phyloP scores from a whole-genome alignment of 2,113 vertebrate genomes.

The Raphicerus campestris region DNA sequence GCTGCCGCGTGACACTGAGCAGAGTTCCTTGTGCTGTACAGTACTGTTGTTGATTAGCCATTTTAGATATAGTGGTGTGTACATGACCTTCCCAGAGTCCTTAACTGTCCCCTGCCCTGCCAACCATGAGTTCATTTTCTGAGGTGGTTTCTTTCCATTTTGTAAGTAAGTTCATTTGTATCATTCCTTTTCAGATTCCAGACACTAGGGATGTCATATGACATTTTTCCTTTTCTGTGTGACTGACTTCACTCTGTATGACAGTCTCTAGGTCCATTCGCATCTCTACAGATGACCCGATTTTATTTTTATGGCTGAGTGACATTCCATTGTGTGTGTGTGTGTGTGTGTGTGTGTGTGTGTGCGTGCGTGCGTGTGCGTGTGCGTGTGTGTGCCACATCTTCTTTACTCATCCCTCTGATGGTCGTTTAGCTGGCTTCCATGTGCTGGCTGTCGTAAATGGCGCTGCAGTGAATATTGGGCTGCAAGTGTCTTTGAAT shows the following conservation, averaged over 20 bases:
- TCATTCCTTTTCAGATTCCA: neutral
- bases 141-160: neutral
- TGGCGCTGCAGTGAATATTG: neutral
- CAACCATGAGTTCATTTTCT: neutral
- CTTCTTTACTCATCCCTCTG: neutral
- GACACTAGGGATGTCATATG: neutral
- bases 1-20: neutral
- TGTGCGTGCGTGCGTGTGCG: too few relatives aligned
- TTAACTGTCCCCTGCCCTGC: neutral
- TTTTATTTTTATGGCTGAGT: neutral
- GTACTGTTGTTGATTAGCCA: neutral
- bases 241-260: neutral
- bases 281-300: neutral
- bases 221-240: neutral
- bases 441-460: neutral
- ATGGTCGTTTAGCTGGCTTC: neutral
- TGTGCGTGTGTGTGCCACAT: neutral
- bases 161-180: neutral
- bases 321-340: accelerated
- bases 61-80: neutral
- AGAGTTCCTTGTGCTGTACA: neutral
- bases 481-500: neutral
- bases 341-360: neutral
- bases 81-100: neutral
- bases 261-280: neutral